Evolutionary conservation across 2,888 invertebrate genomes (phyloP).

Genomic region (Capitulum mitella): DNA sequence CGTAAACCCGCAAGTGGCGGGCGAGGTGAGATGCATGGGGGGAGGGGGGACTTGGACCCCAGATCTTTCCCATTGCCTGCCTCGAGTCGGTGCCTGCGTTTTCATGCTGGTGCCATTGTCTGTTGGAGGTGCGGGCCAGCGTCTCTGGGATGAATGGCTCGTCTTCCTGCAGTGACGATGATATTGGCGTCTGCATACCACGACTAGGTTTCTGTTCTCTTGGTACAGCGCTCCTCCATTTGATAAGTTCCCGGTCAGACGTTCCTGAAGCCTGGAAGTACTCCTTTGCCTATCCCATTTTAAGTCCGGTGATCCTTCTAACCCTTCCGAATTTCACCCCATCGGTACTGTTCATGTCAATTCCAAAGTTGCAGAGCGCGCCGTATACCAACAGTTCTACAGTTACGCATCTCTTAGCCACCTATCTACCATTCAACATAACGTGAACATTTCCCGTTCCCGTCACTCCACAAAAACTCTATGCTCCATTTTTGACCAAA

Average conservation of each 20-base stretch:
- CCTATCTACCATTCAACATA: background rate
- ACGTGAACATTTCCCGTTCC: no score
- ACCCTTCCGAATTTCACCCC: background rate
- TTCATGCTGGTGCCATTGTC: background rate
- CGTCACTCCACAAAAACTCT: background rate
- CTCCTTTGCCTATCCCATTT: background rate
- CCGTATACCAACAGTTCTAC: background rate
- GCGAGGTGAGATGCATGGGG: background rate
- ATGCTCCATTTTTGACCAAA: background rate
- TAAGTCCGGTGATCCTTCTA: background rate
- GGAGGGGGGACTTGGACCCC: no score
- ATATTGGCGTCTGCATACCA: background rate
- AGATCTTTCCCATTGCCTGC: background rate
- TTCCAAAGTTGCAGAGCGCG: background rate
- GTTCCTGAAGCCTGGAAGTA: background rate
- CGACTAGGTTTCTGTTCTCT: background rate
- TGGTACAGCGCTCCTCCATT: background rate
- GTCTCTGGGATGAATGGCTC: background rate
- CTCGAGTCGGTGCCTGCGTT: background rate
- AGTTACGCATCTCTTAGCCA: background rate
- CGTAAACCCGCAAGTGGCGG: background rate
- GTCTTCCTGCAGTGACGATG: background rate
- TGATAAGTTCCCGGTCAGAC: background rate
- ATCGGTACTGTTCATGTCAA: background rate
- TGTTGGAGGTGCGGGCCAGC: background rate